These are phyloP conservation scores for Sarcoramphus papa DNA, from an alignment of 2,797 vertebrate species.

Conservation along the genomic window DNA sequence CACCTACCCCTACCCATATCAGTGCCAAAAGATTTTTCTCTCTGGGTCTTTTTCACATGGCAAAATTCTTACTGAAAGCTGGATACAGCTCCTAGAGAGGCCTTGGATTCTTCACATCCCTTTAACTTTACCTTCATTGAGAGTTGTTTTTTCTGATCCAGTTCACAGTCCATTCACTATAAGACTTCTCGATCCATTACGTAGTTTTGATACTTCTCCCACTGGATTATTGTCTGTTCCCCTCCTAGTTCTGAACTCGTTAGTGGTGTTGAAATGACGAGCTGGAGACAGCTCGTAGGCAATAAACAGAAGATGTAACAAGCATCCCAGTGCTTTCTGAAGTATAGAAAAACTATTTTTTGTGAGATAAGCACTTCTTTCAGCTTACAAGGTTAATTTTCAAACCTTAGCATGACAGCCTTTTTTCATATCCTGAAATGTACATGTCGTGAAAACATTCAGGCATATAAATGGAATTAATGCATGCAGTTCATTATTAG, in stretches of 20 bases:
- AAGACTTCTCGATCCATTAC: not conserved
- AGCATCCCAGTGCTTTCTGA: not conserved
- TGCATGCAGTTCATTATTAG: not conserved
- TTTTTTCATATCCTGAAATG: not conserved
- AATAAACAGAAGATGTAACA: not conserved
- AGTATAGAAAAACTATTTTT: not conserved
- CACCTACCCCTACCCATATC: not conserved
- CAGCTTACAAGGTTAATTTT: not conserved
- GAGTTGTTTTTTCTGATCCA: not conserved
- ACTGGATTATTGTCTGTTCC: not conserved
- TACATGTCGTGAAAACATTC: not conserved
- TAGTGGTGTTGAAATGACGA: not conserved
- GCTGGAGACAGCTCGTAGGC: not conserved
- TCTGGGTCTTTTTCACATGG: not conserved
- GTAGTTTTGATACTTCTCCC: not conserved
- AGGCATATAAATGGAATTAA: not conserved
- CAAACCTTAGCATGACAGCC: not conserved
- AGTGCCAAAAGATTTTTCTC: not conserved
- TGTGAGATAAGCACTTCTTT: not conserved
- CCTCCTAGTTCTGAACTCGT: not conserved
- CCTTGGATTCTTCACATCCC: not conserved
- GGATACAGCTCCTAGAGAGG: not conserved
- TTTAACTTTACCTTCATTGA: not conserved
- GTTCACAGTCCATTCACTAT: not conserved
- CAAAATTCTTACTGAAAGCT: not conserved